These are phyloP conservation scores for Sciurus vulgaris DNA, from an alignment of 2,797 vertebrate genomes.

Conservation along the genomic window DNA sequence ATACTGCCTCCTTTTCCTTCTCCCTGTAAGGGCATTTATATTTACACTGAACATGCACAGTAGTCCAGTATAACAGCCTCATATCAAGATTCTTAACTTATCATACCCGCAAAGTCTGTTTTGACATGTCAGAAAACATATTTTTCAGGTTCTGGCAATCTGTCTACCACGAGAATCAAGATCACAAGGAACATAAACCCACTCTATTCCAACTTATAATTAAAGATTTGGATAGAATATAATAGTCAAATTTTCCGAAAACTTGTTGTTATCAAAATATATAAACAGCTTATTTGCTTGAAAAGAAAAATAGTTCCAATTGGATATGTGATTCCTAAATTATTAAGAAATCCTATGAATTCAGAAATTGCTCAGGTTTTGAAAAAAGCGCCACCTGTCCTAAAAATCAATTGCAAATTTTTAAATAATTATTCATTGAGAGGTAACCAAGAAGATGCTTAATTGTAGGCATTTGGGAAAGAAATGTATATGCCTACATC, in stretches of 20 bases:
- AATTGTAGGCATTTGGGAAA: background rate
- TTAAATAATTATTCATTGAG: background rate
- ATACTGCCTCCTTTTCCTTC: background rate
- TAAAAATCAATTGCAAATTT: background rate
- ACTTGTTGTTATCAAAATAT: background rate
- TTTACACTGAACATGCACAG: background rate
- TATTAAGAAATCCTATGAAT: background rate
- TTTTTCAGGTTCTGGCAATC: background rate
- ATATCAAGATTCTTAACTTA: background rate
- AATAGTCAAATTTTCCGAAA: background rate
- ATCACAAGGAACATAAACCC: background rate
- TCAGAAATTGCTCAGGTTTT: background rate
- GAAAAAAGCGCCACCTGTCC: background rate
- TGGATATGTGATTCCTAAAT: background rate
- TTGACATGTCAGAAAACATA: background rate
- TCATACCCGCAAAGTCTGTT: background rate
- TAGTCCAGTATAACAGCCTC: background rate
- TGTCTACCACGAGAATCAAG: background rate
- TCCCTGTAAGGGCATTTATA: background rate
- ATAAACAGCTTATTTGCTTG: background rate
- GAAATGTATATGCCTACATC: background rate
- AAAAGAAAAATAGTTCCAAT: constrained; percentile 8
- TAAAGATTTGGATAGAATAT: background rate
- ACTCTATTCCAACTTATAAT: background rate
- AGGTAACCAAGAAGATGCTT: background rate